Base-by-base conservation (phyloP, 2,113 vertebrate genomes). In the Channa argus region DNA sequence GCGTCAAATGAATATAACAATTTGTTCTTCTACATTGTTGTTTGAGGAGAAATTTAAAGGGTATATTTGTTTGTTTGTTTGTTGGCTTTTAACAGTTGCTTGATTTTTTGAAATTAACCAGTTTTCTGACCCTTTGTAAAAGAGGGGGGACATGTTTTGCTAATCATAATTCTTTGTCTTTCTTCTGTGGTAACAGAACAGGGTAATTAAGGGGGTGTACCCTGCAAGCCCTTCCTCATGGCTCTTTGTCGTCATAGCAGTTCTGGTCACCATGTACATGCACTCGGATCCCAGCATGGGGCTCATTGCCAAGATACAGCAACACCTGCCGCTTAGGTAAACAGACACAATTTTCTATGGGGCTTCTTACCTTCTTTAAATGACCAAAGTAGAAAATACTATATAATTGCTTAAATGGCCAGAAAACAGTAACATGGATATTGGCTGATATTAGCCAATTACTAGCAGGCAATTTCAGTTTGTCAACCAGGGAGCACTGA, bases 271-370 rank as follows among this genome's bases (percentile, higher is more conserved):
- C 65, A 95, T 96, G 87, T 96, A 96, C 85, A 95, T 94, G 49
- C 95, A 95, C 71, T 94, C 96, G 0, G 96, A 98, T 73, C 96
- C 96, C 55, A 97, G 96, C 76, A 95, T 97, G 92, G 96, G 96
- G 6, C 93, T 98, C 64, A 96, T 96, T 66, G 94, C 93, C 59
- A 96, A 95, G 89, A 97, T 98, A 76, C 95, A 96, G 85, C 95
- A 97, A 67, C 91, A 95, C 76, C 95, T 98, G 39, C 96, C 96
- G 0, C 91, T 94, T 24, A 96, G 95, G 96, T 98, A 86, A 15
- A 34, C 36, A 13, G 1, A 44, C 9, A 44, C 33, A 39, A 4
- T 41, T 41, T 41, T 41, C 39, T 7, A 41, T 41, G 39, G 39
- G 4, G 2, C 4, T 41, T 24, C 24, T 24, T 24, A 24, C 24